Evolutionary conservation across 2,113 vertebrate species (phyloP), one percentile per base, ranked within the genome.

Genomic region (Marcusenius ussheri): DNA sequence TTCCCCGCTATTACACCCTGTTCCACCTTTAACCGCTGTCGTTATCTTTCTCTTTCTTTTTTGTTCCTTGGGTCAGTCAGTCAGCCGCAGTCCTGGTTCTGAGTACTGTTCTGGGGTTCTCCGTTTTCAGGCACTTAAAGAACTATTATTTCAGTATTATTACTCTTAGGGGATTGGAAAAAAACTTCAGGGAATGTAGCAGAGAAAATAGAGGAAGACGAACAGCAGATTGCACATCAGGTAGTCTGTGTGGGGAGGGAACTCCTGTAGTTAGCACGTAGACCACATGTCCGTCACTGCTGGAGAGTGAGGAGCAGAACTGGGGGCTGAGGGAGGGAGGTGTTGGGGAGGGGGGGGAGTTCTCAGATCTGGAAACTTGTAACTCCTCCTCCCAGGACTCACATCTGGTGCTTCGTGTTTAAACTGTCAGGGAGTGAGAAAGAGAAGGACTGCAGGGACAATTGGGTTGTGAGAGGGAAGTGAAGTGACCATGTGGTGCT

Each of bases 371-470:
- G 66, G 42, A 66, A 66, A 91, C 46, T 88, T 85, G 74, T 84
- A 92, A 92, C 92, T 92, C 95, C 91, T 92, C 93, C 92, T 93
- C 90, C 89, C 91, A 62, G 45, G 83, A 89, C 90, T 92, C 92
- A 94, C 94, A 94, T 95, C 94, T 95, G 94, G 91, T 90, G 92
- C 91, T 91, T 88, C 91, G 90, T 92, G 88, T 90, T 91, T 27
- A 91, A 91, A 91, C 2, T 92, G 90, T 91, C 90, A 91, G 89
- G 31, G 89, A 39, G 56, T 13, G 15, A 53, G 89, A 91, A 83
- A 87, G 27, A 87, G 83, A 19, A 85, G 19, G 70, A 85, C 19
- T 42, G 31, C 13, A 3, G 35, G 83, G 27, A 58, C 39, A 83
- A 11, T 47, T 31, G 24, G 70, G n/a, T 39, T 42, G 70, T 45